Base-by-base conservation (phyloP, 2,888 invertebrate species). In the Apamea epomidion region DNA sequence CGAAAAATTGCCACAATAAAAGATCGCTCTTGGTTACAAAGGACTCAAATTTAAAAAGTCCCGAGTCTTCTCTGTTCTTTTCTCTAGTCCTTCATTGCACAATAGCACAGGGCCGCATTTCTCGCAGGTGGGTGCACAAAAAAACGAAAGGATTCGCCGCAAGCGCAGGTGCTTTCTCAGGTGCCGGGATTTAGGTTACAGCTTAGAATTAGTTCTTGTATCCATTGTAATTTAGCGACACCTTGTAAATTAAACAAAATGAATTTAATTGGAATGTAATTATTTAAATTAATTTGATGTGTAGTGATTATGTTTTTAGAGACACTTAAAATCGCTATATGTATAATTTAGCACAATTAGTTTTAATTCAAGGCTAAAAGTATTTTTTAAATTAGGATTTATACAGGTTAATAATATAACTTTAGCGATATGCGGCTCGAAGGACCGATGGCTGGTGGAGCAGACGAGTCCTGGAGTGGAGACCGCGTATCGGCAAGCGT, bases 121-220 rank as follows among this genome's bases (percentile, higher is more conserved):
- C 89, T 90, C 92, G 96, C 95, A 96, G 96, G 96, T 96, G 96
- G 90, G 92, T 86, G 91, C 90, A 93, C 94, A 96, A 97, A 97
- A 88, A 97, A 96, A 95, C 92, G 95, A 97, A 97, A 96, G 97
- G 96, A 96, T 97, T 97, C 95, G 92, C 90, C 93, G 93, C 93
- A 93, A 92, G 93, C 92, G 92, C 93, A 93, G 93, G 93, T 93
- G 93, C 88, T 89, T 87, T 89, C 91, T 94, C 94, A 94, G 94
- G 94, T 94, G 93, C 92, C 83, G 88, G 93, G 95, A 96, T 95
- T 94, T 96, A 91, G 96, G 95, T 95, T 95, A 94, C 93, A 83
- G 77, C 60, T 90, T 90, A 90, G 89, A 89, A 90, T 90, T 89
- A 89, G 91, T 87, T 90, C 89, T 89, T 87, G 65, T 78, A 72